These are phyloP conservation scores for Fistularia commersonii DNA, from an alignment of 2,797 vertebrate species.

Conservation along the genomic window DNA sequence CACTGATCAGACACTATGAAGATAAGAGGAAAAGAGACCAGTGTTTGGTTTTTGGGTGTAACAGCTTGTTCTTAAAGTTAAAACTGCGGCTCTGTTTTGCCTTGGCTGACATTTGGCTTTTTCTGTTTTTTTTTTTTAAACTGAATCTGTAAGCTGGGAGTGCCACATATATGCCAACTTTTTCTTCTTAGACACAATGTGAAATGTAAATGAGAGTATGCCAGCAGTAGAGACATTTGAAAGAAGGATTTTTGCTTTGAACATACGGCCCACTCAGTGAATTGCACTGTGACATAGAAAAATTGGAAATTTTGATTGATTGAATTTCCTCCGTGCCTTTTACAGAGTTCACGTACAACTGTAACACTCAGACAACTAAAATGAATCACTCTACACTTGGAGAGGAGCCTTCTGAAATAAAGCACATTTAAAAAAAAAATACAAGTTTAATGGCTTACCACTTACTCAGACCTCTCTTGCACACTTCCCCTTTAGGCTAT, in stretches of 20 bases:
- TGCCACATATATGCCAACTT: conserved; percentile 54
- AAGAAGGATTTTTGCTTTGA: conserved; percentile 69
- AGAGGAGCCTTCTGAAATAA: conserved; percentile 65
- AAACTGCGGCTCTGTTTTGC: conserved; percentile 48
- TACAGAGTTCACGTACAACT: conserved; percentile 61
- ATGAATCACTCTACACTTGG: conserved; percentile 64
- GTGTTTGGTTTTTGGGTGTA: conserved; percentile 45
- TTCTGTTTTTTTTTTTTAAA: conserved; percentile 51
- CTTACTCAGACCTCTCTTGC: conserved; percentile 58
- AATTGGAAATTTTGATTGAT: conserved; percentile 76
- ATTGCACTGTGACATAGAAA: conserved; percentile 71
- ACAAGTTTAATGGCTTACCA: conserved; percentile 77
- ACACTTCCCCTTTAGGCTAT: conserved; percentile 75
- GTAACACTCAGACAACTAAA: conserved; percentile 56
- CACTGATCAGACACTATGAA: conserved; percentile 66
- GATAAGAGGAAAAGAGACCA: conserved; percentile 50
- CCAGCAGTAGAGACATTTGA: conserved; percentile 57
- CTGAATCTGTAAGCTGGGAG: conserved; percentile 31
- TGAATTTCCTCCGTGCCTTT: conserved; percentile 65
- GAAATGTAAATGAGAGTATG: conserved; percentile 69
- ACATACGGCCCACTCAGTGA: conserved; percentile 59
- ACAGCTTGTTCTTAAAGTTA: conserved; percentile 70
- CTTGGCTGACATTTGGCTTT: conserved; percentile 61
- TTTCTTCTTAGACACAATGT: conserved; percentile 58
- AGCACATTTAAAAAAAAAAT: conserved; percentile 64